Percentiles rank a stretch among this genome's conserved stretches.
phyloP scores from a whole-genome alignment of 2,797 vertebrate genomes.

The Prionace glauca region DNA sequence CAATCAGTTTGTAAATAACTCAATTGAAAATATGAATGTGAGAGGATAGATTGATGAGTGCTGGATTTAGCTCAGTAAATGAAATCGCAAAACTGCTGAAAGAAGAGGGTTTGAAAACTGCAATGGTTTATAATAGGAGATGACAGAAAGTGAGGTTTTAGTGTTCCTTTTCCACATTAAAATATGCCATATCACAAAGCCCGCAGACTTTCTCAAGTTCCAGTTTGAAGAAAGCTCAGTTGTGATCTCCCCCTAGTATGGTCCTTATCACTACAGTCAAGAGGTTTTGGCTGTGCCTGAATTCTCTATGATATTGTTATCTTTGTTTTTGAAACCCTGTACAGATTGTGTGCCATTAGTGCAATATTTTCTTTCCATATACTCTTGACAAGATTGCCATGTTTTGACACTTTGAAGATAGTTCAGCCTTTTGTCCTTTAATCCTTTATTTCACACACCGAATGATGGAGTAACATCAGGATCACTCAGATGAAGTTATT shows the following conservation, averaged over 20 bases:
- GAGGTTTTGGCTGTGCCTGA: background rate
- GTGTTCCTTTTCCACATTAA: background rate
- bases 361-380: constrained; percentile 21
- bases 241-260: background rate
- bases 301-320: background rate
- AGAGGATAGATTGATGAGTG: background rate
- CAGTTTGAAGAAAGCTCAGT: background rate
- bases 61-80: background rate
- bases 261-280: background rate
- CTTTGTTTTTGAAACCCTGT: constrained; percentile 12
- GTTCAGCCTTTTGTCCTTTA: background rate
- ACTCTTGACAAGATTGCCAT: constrained; percentile 21
- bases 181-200: background rate
- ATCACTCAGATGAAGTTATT: background rate
- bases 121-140: background rate
- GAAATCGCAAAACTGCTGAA: background rate
- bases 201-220: background rate
- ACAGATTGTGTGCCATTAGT: background rate
- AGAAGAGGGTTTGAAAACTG: background rate
- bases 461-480: background rate
- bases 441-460: background rate
- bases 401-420: background rate
- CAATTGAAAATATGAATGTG: background rate
- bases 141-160: constrained; percentile 7
- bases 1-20: background rate